Percentiles rank a stretch among this genome's conserved stretches.
Evolutionary conservation across 2,888 invertebrate species (phyloP).

Genomic region (Eilema depressum): DNA sequence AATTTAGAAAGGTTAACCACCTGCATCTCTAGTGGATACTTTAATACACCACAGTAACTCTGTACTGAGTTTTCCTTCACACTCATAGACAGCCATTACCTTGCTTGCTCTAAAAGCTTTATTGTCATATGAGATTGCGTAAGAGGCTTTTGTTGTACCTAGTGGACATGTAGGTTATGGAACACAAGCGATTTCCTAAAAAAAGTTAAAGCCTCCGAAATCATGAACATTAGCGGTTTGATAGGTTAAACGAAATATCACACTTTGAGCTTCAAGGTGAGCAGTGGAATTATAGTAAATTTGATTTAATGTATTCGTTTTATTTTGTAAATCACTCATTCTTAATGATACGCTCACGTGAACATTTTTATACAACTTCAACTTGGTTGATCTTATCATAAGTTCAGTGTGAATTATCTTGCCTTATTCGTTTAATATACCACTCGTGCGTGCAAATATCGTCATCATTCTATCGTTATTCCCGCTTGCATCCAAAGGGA

Average conservation of each 20-base stretch:
- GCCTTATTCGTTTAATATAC: background rate
- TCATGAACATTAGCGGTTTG: slow-evolving; percentile 37
- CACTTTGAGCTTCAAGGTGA: slow-evolving; percentile 39
- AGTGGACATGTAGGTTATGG: slow-evolving; percentile 48
- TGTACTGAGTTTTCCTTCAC: slow-evolving; percentile 21
- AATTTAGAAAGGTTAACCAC: slow-evolving; percentile 33
- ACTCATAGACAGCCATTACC: slow-evolving; percentile 35
- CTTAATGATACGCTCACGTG: slow-evolving; percentile 11
- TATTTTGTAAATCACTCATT: slow-evolving; percentile 21
- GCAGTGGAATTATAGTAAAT: slow-evolving; percentile 33
- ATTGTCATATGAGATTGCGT: slow-evolving; percentile 45
- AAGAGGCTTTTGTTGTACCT: slow-evolving; percentile 34
- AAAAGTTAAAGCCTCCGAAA: slow-evolving; percentile 28
- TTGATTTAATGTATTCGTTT: slow-evolving; percentile 33
- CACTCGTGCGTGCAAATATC: background rate
- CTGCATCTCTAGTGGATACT: slow-evolving; percentile 38
- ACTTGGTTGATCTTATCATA: slow-evolving; percentile 1
- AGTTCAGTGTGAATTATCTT: background rate
- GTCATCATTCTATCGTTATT: background rate
- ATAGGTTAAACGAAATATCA: slow-evolving; percentile 34
- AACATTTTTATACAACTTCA: slow-evolving; percentile 5
- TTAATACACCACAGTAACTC: slow-evolving; percentile 24
- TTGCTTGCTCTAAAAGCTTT: slow-evolving; percentile 41
- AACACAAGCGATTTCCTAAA: slow-evolving; percentile 34
- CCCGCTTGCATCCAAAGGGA: background rate